Conservation (phyloP, 2,797 vertebrate species). For the Urosaurus nigricauda region DNA sequence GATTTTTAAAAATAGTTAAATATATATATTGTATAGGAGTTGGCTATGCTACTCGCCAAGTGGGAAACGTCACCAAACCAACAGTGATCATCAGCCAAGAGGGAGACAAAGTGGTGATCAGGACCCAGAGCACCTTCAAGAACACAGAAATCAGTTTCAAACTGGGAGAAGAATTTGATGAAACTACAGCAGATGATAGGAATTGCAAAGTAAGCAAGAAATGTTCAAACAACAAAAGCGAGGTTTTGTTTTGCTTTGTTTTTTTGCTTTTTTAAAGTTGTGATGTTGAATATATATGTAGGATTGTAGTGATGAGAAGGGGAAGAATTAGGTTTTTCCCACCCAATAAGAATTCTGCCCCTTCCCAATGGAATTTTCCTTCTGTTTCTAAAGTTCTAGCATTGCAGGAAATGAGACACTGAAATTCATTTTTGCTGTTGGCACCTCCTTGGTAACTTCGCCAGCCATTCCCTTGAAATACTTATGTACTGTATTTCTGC, state of each 20-base stretch:
- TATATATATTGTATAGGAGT: conserved; percentile 80
- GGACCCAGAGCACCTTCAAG: conserved; percentile 91
- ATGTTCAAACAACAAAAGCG: not conserved
- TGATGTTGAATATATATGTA: not conserved
- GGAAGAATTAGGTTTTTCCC: no score
- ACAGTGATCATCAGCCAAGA: conserved; percentile 91
- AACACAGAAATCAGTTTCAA: conserved; percentile 92
- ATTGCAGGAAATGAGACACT: no score
- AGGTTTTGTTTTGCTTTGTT: not conserved
- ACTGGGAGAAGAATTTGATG: conserved; percentile 93
- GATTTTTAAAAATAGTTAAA: fast-evolving
- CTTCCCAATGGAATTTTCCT: no score
- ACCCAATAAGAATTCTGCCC: no score
- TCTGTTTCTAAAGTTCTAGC: no score
- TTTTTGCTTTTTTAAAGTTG: not conserved
- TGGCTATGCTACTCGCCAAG: conserved; percentile 90
- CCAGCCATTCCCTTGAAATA: no score
- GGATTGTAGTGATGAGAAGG: no score
- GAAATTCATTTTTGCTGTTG: no score
- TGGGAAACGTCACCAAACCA: conserved; percentile 93
- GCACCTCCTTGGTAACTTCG: no score
- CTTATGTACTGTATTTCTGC: no score
- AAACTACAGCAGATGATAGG: conserved; percentile 89
- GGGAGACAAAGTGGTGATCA: conserved; percentile 87
- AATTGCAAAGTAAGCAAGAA: conserved; percentile 89